These are phyloP conservation scores for Agapetus fuscipes DNA, from an alignment of 2,888 invertebrate genomes.

Conservation along the genomic window DNA sequence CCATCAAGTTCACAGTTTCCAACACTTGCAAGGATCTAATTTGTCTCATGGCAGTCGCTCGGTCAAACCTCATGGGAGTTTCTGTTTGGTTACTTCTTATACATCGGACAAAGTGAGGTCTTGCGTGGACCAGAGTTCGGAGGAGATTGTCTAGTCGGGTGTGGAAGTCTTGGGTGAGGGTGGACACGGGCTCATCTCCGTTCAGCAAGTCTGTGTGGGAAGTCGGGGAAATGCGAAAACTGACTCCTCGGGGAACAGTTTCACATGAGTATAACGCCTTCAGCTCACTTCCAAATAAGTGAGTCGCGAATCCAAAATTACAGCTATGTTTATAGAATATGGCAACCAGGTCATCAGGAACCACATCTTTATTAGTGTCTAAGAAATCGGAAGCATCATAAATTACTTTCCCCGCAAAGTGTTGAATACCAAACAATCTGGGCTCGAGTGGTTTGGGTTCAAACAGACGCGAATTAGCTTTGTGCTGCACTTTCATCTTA, in stretches of 20 bases:
- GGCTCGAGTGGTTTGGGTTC: constrained; percentile 72
- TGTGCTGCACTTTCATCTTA: constrained; percentile 72
- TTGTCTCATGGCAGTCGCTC: constrained; percentile 75
- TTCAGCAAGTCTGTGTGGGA: constrained; percentile 74
- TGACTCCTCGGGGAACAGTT: constrained; percentile 65
- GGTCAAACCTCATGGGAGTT: constrained; percentile 74
- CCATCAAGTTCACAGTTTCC: constrained; percentile 93
- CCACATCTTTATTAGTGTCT: constrained; percentile 84
- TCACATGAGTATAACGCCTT: constrained; percentile 70
- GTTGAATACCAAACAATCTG: constrained; percentile 80
- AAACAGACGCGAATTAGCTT: constrained; percentile 70
- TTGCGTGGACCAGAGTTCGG: constrained; percentile 83
- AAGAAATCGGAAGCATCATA: constrained; percentile 87
- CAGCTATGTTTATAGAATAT: constrained; percentile 89
- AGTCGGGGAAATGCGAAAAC: constrained; percentile 84
- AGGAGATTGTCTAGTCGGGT: constrained; percentile 86
- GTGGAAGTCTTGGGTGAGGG: constrained; percentile 92
- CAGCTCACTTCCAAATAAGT: constrained; percentile 88
- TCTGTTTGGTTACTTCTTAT: constrained; percentile 80
- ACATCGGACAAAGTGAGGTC: constrained; percentile 91
- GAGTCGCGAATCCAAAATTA: constrained; percentile 94
- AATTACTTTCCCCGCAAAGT: constrained; percentile 77
- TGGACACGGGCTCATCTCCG: constrained; percentile 78
- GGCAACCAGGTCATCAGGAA: constrained; percentile 85
- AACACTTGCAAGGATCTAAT: constrained; percentile 83